These are phyloP conservation scores for Thaumatotibia leucotreta DNA, from an alignment of 1,140 invertebrate species.

Conservation along the genomic window DNA sequence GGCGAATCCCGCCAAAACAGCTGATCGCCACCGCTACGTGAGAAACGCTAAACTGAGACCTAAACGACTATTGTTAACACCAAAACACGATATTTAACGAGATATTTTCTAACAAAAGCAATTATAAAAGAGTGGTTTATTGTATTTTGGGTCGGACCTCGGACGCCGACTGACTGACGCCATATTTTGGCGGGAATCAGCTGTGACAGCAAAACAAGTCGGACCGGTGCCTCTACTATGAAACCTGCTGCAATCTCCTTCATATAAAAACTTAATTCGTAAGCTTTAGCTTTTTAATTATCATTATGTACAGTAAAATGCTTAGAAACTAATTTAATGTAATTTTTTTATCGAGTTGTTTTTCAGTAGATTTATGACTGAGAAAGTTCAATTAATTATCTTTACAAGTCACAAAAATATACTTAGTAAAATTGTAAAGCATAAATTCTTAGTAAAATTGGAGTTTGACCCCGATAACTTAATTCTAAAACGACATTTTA, in stretches of 20 bases:
- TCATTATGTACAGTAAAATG: background rate
- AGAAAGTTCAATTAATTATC: no score
- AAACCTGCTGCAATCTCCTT: background rate
- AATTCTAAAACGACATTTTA: background rate
- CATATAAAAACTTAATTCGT: background rate
- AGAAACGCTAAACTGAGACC: slow-evolving; percentile 22
- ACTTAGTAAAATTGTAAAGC: no score
- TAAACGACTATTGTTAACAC: slow-evolving; percentile 29
- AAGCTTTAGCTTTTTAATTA: background rate
- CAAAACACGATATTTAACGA: slow-evolving; percentile 23
- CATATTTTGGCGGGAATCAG: slow-evolving; percentile 56
- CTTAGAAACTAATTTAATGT: background rate
- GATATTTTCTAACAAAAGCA: slow-evolving; percentile 36
- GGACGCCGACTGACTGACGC: slow-evolving; percentile 24
- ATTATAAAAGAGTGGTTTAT: slow-evolving; percentile 30
- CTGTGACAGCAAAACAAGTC: slow-evolving; percentile 29
- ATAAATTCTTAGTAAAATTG: no score
- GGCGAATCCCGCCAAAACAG: slow-evolving; percentile 40
- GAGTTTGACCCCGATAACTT: background rate
- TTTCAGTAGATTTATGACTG: background rate
- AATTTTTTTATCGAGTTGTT: background rate
- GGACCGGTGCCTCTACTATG: slow-evolving; percentile 19
- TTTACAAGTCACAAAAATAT: no score
- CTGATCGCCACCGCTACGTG: slow-evolving; percentile 36
- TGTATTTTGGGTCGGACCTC: no score